Evolutionary conservation across 2,888 invertebrate species (phyloP), one percentile per base, ranked within the genome.

Genomic region (Scaptomyza parva): DNA sequence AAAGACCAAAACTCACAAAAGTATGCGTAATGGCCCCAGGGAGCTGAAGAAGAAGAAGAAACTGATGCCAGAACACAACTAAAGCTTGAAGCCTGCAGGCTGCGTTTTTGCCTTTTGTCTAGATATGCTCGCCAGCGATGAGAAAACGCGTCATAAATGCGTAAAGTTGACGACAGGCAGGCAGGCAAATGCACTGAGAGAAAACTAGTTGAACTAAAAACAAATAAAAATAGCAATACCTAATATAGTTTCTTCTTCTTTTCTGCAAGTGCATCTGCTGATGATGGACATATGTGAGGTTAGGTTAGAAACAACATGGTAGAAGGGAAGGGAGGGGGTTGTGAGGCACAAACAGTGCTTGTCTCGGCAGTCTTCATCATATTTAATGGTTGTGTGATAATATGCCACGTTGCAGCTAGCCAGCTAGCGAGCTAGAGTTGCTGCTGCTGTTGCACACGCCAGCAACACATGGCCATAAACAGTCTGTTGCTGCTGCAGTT

Each of bases 111-210:
- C 62, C 76, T 76, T 70, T 82, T 76, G 73, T 70, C 72, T 70
- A 72, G 78, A 72, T n/a, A n/a, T 47, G 54, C 63, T 47, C 62
- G 45, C 61, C 48, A 63, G 68, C 75, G 85, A 81, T 89, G 88
- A 89, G 89, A 88, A 88, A 88, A 88, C 85, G 89, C 88, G 88
- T 88, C 89, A 88, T 88, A 88, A 89, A 88, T 89, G 87, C 84
- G 87, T 84, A 84, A 86, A 83, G 76, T 81, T 83, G 85, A 88
- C 70, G 88, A 88, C 68, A 61, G 52, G 48, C 64, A 63, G 18
- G 7, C 55, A 63, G 37, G 24, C 53, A 43, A 37, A 14, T 39
- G 14, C 52, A 53, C 48, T 35, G 22, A 8, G 35, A 4, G 35
- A 48, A 48, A 22, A 5, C 22, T 5, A 22, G 2, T 22, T 22